Percentiles rank a stretch among this genome's conserved stretches.
phyloP scores from a whole-genome alignment of 2,797 vertebrate species.

The Setipinna tenuifilis region DNA sequence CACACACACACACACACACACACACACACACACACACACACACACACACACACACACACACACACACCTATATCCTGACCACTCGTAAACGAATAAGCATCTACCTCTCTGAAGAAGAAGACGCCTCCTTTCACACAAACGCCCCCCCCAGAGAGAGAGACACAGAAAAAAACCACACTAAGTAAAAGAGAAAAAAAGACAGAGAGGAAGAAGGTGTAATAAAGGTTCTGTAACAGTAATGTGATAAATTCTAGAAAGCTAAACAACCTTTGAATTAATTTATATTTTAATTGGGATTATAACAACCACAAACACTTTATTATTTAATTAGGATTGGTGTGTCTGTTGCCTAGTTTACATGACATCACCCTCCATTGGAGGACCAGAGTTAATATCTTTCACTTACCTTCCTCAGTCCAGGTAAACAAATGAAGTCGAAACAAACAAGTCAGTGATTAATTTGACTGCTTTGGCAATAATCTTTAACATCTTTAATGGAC shows the following conservation, averaged over 20 bases:
- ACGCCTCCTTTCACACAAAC: neutral
- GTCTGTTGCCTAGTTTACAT: too few species aligned
- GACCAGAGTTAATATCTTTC: neutral
- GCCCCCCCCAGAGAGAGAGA: neutral
- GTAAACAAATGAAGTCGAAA: neutral
- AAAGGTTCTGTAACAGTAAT: too few species aligned
- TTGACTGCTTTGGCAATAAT: neutral
- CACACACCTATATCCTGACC: neutral
- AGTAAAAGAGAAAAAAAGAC: neutral
- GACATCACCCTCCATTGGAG: neutral
- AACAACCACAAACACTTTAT: too few species aligned
- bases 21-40: neutral
- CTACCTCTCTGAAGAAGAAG: neutral
- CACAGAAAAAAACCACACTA: neutral
- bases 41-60: conserved; percentile 4
- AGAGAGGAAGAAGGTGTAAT: neutral
- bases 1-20: conserved; percentile 5
- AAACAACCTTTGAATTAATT: too few species aligned
- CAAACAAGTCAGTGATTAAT: neutral
- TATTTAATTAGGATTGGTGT: too few species aligned
- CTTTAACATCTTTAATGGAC: neutral
- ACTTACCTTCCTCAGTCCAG: neutral
- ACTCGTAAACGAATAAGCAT: neutral
- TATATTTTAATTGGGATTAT: too few species aligned
- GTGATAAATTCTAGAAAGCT: too few species aligned